These are phyloP conservation scores for Saccostrea cuccullata DNA, from an alignment of 1,140 invertebrate genomes.

Conservation along the genomic window DNA sequence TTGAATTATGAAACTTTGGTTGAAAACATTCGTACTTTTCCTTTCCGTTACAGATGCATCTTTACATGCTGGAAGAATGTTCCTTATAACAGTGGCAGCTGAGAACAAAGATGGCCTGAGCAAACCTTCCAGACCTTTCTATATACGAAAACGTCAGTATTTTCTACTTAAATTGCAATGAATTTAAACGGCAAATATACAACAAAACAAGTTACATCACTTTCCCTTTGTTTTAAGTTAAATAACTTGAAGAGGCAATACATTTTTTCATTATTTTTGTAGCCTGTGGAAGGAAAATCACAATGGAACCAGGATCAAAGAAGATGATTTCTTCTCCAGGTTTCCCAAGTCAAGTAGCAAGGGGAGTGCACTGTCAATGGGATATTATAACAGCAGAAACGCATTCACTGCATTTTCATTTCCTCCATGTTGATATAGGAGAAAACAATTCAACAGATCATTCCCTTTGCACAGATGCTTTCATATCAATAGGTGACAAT, in stretches of 20 bases:
- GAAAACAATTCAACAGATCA: not conserved
- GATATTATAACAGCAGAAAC: not conserved
- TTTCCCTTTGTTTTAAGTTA: not conserved
- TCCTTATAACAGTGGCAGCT: not conserved
- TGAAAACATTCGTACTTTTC: not conserved
- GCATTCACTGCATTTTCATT: not conserved
- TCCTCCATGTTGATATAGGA: not conserved
- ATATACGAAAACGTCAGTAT: not conserved
- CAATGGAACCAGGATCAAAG: not conserved
- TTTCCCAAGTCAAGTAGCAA: not conserved
- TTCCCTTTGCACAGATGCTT: not conserved
- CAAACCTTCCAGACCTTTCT: not conserved
- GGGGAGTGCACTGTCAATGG: not conserved
- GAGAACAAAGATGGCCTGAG: slow-evolving; percentile 2
- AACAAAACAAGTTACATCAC: not conserved
- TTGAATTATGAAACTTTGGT: not conserved
- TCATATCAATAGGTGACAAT: not conserved
- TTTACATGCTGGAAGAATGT: not conserved
- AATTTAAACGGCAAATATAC: not conserved
- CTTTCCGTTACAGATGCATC: not conserved
- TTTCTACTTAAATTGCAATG: not conserved
- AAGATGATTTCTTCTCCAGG: not conserved
- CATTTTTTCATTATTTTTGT: not conserved
- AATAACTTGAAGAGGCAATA: not conserved
- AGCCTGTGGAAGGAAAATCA: not conserved